These are phyloP conservation scores for Ennomos quercinarius DNA, from an alignment of 2,888 invertebrate genomes.

Conservation along the genomic window DNA sequence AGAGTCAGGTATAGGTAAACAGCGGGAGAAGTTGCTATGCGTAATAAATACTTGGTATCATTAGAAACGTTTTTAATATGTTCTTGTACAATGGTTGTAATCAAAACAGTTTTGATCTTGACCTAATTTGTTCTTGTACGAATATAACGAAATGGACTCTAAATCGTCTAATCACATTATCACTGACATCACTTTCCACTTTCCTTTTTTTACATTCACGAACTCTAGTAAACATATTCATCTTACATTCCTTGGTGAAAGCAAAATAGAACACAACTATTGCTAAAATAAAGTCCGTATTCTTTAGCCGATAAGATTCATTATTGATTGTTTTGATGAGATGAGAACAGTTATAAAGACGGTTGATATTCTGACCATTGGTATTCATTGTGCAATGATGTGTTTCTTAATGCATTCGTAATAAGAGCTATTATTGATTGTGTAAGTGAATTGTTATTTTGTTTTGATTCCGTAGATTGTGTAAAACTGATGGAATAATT, in stretches of 20 bases:
- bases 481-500: constrained; percentile 12
- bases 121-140: neutral
- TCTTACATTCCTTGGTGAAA: constrained; percentile 57
- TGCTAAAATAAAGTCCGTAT: constrained; percentile 23
- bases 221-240: constrained; percentile 48
- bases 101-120: neutral
- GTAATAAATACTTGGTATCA: no score
- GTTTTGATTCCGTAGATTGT: constrained; percentile 35
- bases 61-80: no score
- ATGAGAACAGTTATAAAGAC: constrained; percentile 14
- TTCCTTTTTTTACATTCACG: constrained; percentile 48
- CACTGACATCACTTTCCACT: constrained; percentile 41
- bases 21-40: no score
- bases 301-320: constrained; percentile 9
- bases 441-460: constrained; percentile 25
- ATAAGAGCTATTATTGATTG: constrained; percentile 41
- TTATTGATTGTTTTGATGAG: constrained; percentile 23
- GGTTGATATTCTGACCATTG: constrained; percentile 24
- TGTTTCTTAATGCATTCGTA: constrained; percentile 39
- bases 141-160: no score
- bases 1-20: no score
- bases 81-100: no score
- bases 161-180: constrained; percentile 9
- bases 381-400: constrained; percentile 34
- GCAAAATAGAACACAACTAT: constrained; percentile 52